Percentiles rank a stretch among this genome's conserved stretches.
Evolutionary conservation across 2,113 vertebrate species (phyloP).

Genomic region (Pygoscelis antarcticus): DNA sequence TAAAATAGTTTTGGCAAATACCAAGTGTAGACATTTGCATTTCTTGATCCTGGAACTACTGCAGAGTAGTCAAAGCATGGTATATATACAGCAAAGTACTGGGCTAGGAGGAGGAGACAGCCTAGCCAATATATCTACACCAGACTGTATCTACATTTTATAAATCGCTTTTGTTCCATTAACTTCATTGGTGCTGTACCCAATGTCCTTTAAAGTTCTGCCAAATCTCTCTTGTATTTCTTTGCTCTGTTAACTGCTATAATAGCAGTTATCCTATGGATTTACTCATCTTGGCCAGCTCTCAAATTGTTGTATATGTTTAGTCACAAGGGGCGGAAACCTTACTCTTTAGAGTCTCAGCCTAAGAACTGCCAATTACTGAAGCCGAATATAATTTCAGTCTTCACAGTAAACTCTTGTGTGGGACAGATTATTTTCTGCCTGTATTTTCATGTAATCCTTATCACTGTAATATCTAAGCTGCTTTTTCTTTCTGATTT

Average conservation of each 20-base stretch:
- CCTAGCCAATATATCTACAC: background rate
- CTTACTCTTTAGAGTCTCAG: background rate
- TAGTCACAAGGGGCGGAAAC: background rate
- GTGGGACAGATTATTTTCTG: background rate
- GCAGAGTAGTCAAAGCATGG: fast-evolving
- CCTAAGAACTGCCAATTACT: background rate
- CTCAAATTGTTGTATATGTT: background rate
- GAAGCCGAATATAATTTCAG: background rate
- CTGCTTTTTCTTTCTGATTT: background rate
- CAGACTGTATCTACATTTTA: background rate
- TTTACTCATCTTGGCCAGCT: background rate
- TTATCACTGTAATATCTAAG: background rate
- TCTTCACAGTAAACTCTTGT: background rate
- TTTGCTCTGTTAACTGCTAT: background rate
- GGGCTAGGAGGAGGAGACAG: background rate
- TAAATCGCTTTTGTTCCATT: background rate
- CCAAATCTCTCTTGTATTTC: background rate
- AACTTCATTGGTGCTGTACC: background rate
- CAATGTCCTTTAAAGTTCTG: background rate
- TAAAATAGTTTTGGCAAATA: background rate
- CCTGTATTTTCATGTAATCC: background rate
- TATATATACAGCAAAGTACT: background rate
- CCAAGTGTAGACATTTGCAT: background rate
- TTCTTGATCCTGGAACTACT: background rate
- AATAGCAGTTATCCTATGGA: background rate